Percentiles rank a stretch among this genome's conserved stretches.
Evolutionary conservation across 2,888 invertebrate genomes (phyloP).

Genomic region (Caenorhabditis parvicauda): DNA sequence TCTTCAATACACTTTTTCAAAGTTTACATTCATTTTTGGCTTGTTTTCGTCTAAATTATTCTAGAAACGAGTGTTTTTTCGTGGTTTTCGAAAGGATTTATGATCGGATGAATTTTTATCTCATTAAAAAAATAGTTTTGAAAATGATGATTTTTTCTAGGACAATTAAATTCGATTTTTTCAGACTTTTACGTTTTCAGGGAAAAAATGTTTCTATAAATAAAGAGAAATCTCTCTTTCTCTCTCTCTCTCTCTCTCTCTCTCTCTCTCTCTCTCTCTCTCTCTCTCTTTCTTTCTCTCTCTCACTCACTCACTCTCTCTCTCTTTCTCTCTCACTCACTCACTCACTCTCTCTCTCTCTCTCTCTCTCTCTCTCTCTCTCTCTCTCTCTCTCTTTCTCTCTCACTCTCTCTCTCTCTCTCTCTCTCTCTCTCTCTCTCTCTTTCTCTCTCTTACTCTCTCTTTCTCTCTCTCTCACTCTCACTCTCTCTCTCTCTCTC

Average conservation of each 20-base stretch:
- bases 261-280: conserved; percentile 1
- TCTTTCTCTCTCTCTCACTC: conserved; percentile 2
- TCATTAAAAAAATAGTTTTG: no score
- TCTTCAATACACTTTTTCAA: no score
- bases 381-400: neutral
- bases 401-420: conserved; percentile 1
- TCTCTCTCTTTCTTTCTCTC: neutral
- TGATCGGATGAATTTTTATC: no score
- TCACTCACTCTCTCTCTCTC: conserved; percentile 2
- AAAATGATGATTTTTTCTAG: no score
- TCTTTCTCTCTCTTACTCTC: conserved; percentile 11
- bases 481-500: neutral
- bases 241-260: neutral
- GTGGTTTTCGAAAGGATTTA: no score
- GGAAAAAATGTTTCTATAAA: no score
- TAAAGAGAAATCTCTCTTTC: no score
- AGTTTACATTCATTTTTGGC: no score
- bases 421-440: neutral
- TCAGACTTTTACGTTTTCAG: no score
- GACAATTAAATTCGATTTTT: no score
- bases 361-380: neutral
- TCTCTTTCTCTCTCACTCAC: neutral
- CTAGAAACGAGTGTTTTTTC: no score
- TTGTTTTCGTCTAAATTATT: no score
- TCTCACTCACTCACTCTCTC: neutral